These are phyloP conservation scores for Pterobdella sp. DNA, from an alignment of 2,888 invertebrate species.

Conservation along the genomic window DNA sequence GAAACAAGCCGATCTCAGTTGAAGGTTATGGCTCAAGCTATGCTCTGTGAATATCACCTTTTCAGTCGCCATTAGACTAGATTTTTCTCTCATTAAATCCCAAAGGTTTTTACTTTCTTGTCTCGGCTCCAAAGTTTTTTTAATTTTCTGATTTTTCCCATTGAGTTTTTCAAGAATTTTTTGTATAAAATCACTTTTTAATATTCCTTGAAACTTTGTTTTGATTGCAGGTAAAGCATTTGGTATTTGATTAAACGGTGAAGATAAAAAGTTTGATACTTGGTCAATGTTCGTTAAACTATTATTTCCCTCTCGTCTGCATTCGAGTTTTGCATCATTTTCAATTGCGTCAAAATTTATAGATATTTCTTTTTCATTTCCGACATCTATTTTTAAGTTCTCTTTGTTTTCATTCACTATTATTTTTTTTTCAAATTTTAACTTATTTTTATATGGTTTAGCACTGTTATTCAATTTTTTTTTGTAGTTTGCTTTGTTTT, in stretches of 20 bases:
- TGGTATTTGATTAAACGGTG: too few relatives aligned
- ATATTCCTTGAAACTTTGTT: not conserved
- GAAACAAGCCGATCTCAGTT: too few relatives aligned
- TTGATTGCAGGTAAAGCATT: too few relatives aligned
- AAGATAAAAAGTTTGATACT: not conserved
- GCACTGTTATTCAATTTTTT: too few relatives aligned
- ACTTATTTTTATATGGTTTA: too few relatives aligned
- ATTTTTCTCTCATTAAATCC: not conserved
- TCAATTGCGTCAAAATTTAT: too few relatives aligned
- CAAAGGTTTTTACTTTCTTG: not conserved
- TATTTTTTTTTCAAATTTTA: not conserved
- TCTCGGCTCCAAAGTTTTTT: not conserved
- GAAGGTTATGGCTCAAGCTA: conserved; percentile 8
- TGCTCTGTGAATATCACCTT: not conserved
- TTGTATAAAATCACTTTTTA: not conserved
- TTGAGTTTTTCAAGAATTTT: not conserved
- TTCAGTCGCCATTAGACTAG: not conserved
- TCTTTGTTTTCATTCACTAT: not conserved
- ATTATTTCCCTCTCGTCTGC: too few relatives aligned
- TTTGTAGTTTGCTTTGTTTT: too few relatives aligned
- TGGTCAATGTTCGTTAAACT: too few relatives aligned
- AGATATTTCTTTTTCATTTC: not conserved
- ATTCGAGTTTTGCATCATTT: too few relatives aligned
- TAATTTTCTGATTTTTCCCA: not conserved
- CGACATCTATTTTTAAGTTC: not conserved